Evolutionary conservation across 2,797 vertebrate species (phyloP).

Genomic region (Hylomyscus alleni): DNA sequence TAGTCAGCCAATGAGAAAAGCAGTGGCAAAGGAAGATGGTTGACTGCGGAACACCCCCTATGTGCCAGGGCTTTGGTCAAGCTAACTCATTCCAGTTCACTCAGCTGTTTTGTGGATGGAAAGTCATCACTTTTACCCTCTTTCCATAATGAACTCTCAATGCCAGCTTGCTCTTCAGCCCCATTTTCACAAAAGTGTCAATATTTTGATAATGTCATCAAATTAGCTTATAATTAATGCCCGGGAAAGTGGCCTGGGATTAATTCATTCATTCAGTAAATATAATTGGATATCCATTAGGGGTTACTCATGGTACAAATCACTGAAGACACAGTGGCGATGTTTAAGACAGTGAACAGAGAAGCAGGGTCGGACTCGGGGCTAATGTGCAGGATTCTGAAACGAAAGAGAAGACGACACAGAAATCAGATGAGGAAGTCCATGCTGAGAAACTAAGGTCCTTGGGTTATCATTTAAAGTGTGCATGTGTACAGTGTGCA

Average conservation of each 20-base stretch:
- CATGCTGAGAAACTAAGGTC: background rate
- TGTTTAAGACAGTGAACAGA: background rate
- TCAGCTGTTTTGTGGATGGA: conserved; percentile 11
- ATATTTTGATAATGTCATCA: conserved; percentile 53
- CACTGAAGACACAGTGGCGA: background rate
- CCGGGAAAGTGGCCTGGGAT: conserved; percentile 51
- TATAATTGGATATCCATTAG: background rate
- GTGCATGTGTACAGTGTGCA: background rate
- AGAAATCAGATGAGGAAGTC: background rate
- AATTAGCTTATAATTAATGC: conserved; percentile 56
- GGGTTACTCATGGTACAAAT: background rate
- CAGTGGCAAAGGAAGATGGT: background rate
- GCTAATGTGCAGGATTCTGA: background rate
- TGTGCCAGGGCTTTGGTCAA: background rate
- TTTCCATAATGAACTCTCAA: conserved; percentile 22
- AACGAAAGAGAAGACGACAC: background rate
- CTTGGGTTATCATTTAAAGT: background rate
- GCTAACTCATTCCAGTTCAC: background rate
- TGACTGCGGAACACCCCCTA: background rate
- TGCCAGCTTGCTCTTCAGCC: conserved; percentile 4
- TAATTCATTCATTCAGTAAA: conserved; percentile 19
- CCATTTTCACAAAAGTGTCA: conserved; percentile 25
- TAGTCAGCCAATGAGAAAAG: background rate
- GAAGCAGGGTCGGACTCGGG: background rate
- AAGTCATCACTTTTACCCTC: conserved; percentile 7